These are phyloP conservation scores for Platynereis dumerilii DNA, from an alignment of 2,888 invertebrate species.

Conservation along the genomic window DNA sequence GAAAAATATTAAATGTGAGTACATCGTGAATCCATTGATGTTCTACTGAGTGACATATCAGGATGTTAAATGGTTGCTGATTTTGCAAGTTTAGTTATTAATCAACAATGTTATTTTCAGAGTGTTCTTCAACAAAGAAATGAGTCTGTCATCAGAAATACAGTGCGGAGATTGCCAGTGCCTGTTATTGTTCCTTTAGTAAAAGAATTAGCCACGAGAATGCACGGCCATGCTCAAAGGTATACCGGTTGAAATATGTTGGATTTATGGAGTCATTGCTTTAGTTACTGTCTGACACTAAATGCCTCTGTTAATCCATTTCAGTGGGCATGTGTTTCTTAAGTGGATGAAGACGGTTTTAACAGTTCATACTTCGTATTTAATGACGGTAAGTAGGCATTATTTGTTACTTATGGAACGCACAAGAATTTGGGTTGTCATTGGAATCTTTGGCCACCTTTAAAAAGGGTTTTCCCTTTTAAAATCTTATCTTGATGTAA, in stretches of 20 bases:
- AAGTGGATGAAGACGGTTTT: constrained; percentile 71
- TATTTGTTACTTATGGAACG: too few species aligned
- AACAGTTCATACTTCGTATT: constrained; percentile 70
- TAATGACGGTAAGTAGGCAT: constrained; percentile 66
- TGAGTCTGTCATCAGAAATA: constrained; percentile 74
- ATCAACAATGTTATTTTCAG: constrained; percentile 47
- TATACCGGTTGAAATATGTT: background rate
- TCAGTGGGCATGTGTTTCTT: constrained; percentile 33
- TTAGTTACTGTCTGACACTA: background rate
- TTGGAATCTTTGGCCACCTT: too few species aligned
- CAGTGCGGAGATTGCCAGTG: constrained; percentile 78
- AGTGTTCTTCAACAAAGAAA: constrained; percentile 76
- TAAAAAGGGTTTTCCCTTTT: too few species aligned
- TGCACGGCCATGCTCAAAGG: constrained; percentile 54
- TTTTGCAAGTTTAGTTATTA: too few species aligned
- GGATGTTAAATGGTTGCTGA: too few species aligned
- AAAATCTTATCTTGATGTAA: too few species aligned
- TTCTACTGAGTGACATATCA: too few species aligned
- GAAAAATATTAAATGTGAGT: constrained; percentile 69
- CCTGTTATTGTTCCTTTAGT: constrained; percentile 77
- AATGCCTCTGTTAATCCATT: constrained; percentile 8
- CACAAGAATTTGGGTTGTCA: too few species aligned
- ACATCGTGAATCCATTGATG: too few species aligned
- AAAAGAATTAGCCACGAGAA: constrained; percentile 72
- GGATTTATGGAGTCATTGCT: background rate